Base-by-base conservation (phyloP, 2,888 invertebrate genomes). In the Pandemis cinnamomeana region DNA sequence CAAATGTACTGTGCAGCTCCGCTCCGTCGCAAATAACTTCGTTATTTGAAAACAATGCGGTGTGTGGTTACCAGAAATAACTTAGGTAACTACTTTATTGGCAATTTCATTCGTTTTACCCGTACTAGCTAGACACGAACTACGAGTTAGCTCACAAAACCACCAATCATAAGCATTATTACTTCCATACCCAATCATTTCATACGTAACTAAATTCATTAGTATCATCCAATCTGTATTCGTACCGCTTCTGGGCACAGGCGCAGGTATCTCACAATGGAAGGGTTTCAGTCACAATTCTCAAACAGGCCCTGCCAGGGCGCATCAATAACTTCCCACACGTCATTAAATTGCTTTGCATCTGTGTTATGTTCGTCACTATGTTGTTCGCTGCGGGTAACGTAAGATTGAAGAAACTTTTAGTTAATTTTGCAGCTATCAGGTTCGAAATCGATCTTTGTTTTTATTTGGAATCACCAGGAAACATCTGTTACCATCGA, bases 1-100 rank as follows among this genome's bases (percentile, higher is more conserved):
- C 75, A 71, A 75, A 72, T 51, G 36, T 48, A 64, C 60, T 61
- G 71, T 66, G 69, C 69, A 66, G 42, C 71, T 67, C 67, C 67
- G 42, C 71, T 67, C 67, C 67, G 76, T 75, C 72, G 73, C 78
- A 78, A 72, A 78, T 73, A 76, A 77, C 77, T 77, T 75, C 67
- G 72, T 72, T 79, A 78, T 78, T 78, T 78, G 75, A 76, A 78
- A 79, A 78, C 78, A 79, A 75, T 79, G 77, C 78, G 76, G 76
- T 75, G 64, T 62, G 55, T 64, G 63, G 72, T 64, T 69, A 63
- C 69, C 69, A 69, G 64, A 73, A 73, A 73, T 73, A 73, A 73
- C 55, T 53, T 68, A 41, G 15, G 48, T 72, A 55, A 61, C n/a
- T 64, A 48, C 53, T 67, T 67, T 67, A 67, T 67, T 66, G 66